These are phyloP conservation scores for Philantomba maxwellii DNA, from an alignment of 2,113 vertebrate species.

Conservation along the genomic window DNA sequence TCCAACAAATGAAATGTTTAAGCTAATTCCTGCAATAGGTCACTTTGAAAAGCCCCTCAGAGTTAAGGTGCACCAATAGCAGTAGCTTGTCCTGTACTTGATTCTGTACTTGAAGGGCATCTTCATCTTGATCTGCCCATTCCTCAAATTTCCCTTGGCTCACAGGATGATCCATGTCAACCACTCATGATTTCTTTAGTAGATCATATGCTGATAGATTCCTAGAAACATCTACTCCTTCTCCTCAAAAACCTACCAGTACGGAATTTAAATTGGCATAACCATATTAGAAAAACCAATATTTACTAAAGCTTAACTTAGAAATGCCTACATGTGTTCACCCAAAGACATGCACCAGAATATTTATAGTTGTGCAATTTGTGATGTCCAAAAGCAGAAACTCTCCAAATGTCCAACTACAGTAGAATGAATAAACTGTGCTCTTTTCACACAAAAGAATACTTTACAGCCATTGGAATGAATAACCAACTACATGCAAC, in stretches of 20 bases:
- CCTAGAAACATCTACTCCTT: neutral
- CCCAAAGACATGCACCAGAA: neutral
- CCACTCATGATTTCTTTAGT: neutral
- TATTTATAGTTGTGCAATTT: neutral
- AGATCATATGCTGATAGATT: neutral
- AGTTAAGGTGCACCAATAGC: neutral
- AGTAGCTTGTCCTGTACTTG: neutral
- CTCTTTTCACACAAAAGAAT: neutral
- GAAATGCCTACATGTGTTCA: slow-evolving; percentile 4
- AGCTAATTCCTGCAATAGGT: neutral
- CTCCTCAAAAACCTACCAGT: neutral
- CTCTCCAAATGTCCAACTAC: neutral
- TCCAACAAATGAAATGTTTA: neutral
- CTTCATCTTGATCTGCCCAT: neutral
- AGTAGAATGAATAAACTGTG: neutral
- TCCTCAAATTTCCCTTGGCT: neutral
- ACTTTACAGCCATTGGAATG: neutral
- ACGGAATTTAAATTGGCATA: neutral
- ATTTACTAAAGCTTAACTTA: slow-evolving; percentile 31
- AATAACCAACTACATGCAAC: neutral
- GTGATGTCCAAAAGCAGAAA: neutral
- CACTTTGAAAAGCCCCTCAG: neutral
- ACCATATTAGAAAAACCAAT: neutral
- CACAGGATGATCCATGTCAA: neutral
- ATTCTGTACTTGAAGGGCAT: neutral